Evolutionary conservation across 2,797 vertebrate species (phyloP), one percentile per base, ranked within the genome.

Genomic region (Myotis daubentonii): DNA sequence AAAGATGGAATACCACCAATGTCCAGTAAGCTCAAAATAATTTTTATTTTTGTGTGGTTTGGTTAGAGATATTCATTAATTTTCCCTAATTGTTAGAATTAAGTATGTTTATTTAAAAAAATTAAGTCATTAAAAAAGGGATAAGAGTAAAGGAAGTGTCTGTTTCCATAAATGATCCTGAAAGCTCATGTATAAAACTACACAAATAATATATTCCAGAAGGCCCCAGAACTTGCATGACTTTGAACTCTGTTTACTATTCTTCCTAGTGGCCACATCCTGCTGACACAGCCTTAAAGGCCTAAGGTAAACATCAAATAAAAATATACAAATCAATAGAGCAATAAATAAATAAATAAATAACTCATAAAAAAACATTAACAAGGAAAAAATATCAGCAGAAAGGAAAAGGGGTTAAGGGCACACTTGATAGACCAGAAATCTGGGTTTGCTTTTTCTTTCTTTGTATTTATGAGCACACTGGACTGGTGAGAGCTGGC

Each of bases 281-380:
- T 87, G 93, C 88, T 96, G 87, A 94, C 93, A 96, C 33, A 97
- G 96, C 96, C 97, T 95, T 97, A 96, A 95, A 96, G 96, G 96
- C 96, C 68, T 87, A 95, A 85, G 72, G 57, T 94, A 93, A 95
- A 89, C 25, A 94, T 90, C 83, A 96, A 87, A 91, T 95, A 78
- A 79, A 91, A 86, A 78, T 55, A 87, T 82, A 47, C 44, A 95
- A 95, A 94, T 62, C 72, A 72, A 95, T 68, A 93, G 85, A 70
- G 86, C 25, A 93, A 91, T 57, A 76, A 75, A 75, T 75, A 75
- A 47, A 81, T 91, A 80, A 85, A 95, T 92, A 51, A 87, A 95
- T 89, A 96, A 96, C 65, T 47, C 93, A 93, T 20, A 95, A 97
- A 70, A 97, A 95, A 92, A 95, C 87, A 89, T 82, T 95, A 95